Evolutionary conservation across 2,797 vertebrate species (phyloP).

Genomic region (Takifugu ocellatus): DNA sequence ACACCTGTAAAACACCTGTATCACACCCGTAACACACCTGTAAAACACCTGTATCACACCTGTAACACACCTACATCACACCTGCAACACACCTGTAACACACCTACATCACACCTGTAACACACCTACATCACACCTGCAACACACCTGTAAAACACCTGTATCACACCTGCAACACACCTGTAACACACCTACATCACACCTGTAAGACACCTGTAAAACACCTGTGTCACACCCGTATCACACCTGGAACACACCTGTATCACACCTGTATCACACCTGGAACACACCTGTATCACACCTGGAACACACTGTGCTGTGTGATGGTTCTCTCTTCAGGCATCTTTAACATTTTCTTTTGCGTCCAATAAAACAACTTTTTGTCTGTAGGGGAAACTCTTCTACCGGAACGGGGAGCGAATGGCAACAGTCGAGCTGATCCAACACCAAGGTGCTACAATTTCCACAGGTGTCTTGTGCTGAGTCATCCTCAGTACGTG

Average conservation of each 20-base stretch:
- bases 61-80: neutral
- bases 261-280: no score
- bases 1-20: no score
- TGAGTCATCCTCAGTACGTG: neutral
- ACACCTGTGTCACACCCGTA: no score
- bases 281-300: neutral
- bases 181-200: no score
- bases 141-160: neutral
- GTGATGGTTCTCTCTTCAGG: no score
- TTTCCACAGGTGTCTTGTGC: neutral
- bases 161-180: neutral
- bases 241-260: neutral
- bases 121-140: no score
- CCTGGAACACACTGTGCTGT: neutral
- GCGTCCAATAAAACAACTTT: no score
- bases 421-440: slow-evolving; percentile 83
- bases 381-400: slow-evolving; percentile 81
- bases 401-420: slow-evolving; percentile 87
- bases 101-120: no score
- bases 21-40: no score
- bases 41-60: no score
- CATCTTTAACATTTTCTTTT: neutral
- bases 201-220: neutral
- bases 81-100: neutral
- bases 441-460: slow-evolving; percentile 85